Base-by-base conservation (phyloP, 2,113 vertebrate species). In the Climacteris rufus region DNA sequence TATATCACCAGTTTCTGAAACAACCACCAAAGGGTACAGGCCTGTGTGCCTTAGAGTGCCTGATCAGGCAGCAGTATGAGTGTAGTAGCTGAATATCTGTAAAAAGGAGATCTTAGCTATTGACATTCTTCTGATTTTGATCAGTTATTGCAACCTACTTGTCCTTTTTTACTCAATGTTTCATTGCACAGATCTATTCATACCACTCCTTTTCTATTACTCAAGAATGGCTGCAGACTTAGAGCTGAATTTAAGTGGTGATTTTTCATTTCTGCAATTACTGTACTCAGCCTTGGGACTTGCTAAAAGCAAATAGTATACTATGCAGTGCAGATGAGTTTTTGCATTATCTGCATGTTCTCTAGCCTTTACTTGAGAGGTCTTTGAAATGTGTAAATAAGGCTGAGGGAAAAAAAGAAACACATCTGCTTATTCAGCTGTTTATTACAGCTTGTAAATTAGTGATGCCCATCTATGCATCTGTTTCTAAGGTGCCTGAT, bases 221-320 rank as follows among this genome's bases (percentile, higher is more conserved):
- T 92, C 52, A 88, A 86, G 54, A 88, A 88, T 13, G 60, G 72
- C 77, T 94, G n/a, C 63, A 72, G 56, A 64, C 33, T 87, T 57
- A 33, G 37, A 84, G 40, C 44, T 93, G 53, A 68, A 81, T 78
- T 87, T 71, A 70, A 33, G 61, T 91, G 89, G 56, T 95, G 90
- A 84, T 94, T 94, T 94, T 95, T 93, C 88, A 92, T 90, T 96
- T 95, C 92, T 96, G 77, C 61, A 79, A 14, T 93, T 89, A 45
- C 40, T 89, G 24, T 89, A 28, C 40, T 82, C 50, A 75, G 71
- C 72, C 65, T 87, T 68, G 31, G 49, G 40, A 57, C 59, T 90
- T 82, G 60, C 37, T 90, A 39, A 83, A 74, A 49, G 71, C 70
- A 77, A 77, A 49, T 4, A 30, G 54, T n/a, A 12, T 69, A 39